phyloP scores from a whole-genome alignment of 2,888 invertebrate species.

The Heliconius sara region DNA sequence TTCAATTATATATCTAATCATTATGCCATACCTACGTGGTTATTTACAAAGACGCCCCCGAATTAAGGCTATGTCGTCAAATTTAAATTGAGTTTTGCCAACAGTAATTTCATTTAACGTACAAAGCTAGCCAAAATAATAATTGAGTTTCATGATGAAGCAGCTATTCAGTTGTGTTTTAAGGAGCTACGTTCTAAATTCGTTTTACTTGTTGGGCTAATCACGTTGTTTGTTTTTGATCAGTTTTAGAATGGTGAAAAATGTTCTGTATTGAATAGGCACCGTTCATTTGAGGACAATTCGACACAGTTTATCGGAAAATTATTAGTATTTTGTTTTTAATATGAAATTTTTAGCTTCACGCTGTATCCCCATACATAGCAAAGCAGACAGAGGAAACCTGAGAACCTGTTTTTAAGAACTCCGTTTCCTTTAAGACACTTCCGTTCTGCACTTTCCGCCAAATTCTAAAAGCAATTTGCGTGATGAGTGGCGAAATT shows the following conservation, averaged over 20 bases:
- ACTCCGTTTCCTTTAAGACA: no score
- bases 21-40: conserved; percentile 51
- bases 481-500: no score
- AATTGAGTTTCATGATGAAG: conserved; percentile 64
- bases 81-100: conserved; percentile 76
- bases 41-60: conserved; percentile 57
- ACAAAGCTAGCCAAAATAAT: conserved; percentile 71
- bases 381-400: background rate
- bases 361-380: no score
- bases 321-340: no score
- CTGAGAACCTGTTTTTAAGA: background rate
- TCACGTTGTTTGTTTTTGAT: conserved; percentile 36
- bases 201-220: conserved; percentile 40
- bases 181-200: conserved; percentile 42
- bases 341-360: no score
- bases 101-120: conserved; percentile 67
- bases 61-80: conserved; percentile 68
- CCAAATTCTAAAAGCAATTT: no score
- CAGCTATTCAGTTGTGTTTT: conserved; percentile 50
- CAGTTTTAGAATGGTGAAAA: conserved; percentile 12
- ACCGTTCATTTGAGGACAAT: background rate
- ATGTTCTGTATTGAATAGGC: background rate
- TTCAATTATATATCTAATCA: conserved; percentile 65
- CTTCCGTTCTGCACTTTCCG: no score
- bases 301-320: no score